These are phyloP conservation scores for Bos indicus DNA, from an alignment of 2,113 vertebrate species.

Conservation along the genomic window DNA sequence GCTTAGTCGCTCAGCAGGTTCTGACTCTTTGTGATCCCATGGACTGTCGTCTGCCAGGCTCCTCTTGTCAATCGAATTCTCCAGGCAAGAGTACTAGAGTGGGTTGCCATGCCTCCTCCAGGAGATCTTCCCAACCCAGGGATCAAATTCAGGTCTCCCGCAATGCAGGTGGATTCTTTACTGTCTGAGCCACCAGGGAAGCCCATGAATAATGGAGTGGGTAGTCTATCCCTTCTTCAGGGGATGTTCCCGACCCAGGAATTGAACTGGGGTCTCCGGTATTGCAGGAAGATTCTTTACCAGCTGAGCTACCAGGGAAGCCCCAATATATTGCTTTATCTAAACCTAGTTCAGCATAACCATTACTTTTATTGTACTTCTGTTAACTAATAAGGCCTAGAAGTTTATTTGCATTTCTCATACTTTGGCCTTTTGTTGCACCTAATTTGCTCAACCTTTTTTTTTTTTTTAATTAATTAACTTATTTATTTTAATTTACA, in stretches of 20 bases:
- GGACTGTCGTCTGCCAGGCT: not conserved
- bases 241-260: not conserved
- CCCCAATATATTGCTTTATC: not conserved
- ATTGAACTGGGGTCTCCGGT: accelerated
- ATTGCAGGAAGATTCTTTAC: not conserved
- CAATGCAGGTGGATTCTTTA: not conserved
- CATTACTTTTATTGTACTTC: not conserved
- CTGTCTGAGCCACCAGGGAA: not conserved
- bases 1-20: not conserved
- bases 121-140: not conserved
- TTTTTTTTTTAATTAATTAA: too few relatives aligned
- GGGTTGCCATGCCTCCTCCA: not conserved
- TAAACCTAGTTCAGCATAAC: not conserved
- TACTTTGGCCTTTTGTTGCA: not conserved
- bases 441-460: not conserved
- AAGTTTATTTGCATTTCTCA: not conserved
- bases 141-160: not conserved
- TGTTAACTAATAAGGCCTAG: not conserved
- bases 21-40: not conserved
- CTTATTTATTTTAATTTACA: too few relatives aligned
- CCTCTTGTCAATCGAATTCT: not conserved
- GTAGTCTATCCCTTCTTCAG: not conserved
- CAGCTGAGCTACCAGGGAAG: not conserved
- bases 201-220: not conserved
- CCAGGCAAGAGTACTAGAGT: not conserved